These are phyloP conservation scores for Tetraneura akinire DNA, from an alignment of 1,140 invertebrate species.

Conservation along the genomic window DNA sequence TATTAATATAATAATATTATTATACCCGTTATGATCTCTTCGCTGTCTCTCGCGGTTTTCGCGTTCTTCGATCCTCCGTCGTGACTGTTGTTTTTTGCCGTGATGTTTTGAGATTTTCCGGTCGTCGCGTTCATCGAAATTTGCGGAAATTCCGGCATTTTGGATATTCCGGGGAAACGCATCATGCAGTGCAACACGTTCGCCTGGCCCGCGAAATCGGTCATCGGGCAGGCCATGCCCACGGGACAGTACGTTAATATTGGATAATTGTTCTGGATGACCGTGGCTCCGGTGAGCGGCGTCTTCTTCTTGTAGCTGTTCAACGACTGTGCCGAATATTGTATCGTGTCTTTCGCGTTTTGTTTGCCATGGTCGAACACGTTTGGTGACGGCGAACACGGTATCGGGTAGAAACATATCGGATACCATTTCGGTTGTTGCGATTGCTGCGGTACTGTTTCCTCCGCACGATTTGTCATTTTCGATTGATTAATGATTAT, in stretches of 20 bases:
- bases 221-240: neutral
- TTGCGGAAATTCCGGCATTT: neutral
- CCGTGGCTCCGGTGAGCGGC: neutral
- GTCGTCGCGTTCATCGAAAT: no score
- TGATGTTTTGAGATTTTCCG: neutral
- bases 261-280: conserved; percentile 20
- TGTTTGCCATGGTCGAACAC: neutral
- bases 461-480: neutral
- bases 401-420: conserved; percentile 15
- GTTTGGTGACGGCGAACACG: neutral
- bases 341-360: neutral
- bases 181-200: conserved; percentile 25
- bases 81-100: no score
- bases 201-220: conserved; percentile 15
- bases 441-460: neutral
- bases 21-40: conserved; percentile 17
- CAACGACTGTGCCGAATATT: conserved; percentile 21
- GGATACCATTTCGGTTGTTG: neutral
- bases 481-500: neutral
- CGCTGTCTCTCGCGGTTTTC: neutral
- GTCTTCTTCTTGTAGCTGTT: neutral
- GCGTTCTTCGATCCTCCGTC: no score
- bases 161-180: neutral
- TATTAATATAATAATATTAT: neutral
- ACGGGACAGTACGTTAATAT: neutral